Conservation (phyloP, 2,113 vertebrate genomes). For the Phocoena sinus region DNA sequence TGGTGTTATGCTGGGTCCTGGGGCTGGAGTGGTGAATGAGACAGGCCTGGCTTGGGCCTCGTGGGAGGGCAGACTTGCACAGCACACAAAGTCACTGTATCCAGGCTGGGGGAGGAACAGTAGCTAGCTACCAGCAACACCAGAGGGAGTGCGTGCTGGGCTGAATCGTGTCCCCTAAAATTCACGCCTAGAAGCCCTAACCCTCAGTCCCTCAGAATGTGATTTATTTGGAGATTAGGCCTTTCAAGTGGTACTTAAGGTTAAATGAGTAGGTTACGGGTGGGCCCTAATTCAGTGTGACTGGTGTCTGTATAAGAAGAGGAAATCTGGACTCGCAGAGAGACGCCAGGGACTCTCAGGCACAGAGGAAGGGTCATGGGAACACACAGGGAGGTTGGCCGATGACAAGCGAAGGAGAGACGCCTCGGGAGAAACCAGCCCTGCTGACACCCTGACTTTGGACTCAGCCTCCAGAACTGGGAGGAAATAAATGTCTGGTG, state of each 20-base stretch:
- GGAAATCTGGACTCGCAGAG: neutral
- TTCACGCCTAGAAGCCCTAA: neutral
- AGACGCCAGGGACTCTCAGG: neutral
- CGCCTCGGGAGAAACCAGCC: neutral
- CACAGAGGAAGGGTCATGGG: neutral
- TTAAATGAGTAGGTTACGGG: neutral
- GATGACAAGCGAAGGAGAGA: neutral
- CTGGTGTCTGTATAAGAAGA: neutral
- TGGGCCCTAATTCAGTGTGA: neutral
- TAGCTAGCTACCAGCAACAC: neutral
- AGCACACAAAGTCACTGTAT: neutral
- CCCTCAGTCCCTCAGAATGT: neutral
- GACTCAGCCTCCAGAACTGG: neutral
- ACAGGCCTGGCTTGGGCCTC: neutral
- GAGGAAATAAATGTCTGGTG: neutral
- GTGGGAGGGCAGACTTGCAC: neutral
- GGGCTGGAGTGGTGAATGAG: accelerated
- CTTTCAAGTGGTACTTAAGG: neutral
- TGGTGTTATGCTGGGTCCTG: neutral
- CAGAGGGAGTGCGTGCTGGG: neutral
- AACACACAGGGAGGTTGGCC: neutral
- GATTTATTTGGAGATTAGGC: neutral
- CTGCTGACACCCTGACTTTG: too few relatives aligned
- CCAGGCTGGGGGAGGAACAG: neutral
- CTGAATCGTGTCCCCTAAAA: neutral